Percentiles rank a stretch among this genome's conserved stretches.
These are phyloP conservation scores for Amphiprion clarkii DNA, from an alignment of 2,797 vertebrate species.

Conservation along the genomic window DNA sequence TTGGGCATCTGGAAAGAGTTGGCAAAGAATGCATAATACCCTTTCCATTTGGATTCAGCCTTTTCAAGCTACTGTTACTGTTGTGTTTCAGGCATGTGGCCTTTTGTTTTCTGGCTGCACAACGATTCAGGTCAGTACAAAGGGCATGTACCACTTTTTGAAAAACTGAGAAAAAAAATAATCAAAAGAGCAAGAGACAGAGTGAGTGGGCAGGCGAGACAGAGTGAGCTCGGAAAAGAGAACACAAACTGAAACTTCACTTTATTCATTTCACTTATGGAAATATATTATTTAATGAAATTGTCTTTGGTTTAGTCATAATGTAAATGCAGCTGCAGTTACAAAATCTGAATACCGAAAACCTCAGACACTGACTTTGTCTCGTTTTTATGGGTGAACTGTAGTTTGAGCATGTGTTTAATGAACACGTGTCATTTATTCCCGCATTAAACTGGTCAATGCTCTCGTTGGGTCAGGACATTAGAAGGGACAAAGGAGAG, in stretches of 20 bases:
- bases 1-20: background rate
- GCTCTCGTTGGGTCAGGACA: background rate
- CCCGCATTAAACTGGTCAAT: slow-evolving; percentile 4
- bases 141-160: slow-evolving; percentile 6
- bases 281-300: background rate
- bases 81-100: slow-evolving; percentile 7
- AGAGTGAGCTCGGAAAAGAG: slow-evolving; percentile 27
- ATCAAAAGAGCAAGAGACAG: slow-evolving; percentile 4
- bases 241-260: slow-evolving; percentile 19
- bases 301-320: background rate
- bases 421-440: slow-evolving; percentile 6
- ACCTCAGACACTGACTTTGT: slow-evolving; percentile 20
- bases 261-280: background rate
- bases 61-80: background rate
- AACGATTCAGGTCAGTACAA: slow-evolving; percentile 14
- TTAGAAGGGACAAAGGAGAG: background rate
- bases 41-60: slow-evolving; percentile 7
- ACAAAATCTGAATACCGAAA: background rate
- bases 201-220: slow-evolving; percentile 29
- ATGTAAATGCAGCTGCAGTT: background rate
- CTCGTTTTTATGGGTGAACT: slow-evolving; percentile 19
- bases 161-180: slow-evolving; percentile 16
- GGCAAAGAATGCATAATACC: background rate
- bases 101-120: slow-evolving; percentile 17
- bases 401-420: slow-evolving; percentile 3